These are phyloP conservation scores for Hybos culiciformis DNA, from an alignment of 2,888 invertebrate species.

Conservation along the genomic window DNA sequence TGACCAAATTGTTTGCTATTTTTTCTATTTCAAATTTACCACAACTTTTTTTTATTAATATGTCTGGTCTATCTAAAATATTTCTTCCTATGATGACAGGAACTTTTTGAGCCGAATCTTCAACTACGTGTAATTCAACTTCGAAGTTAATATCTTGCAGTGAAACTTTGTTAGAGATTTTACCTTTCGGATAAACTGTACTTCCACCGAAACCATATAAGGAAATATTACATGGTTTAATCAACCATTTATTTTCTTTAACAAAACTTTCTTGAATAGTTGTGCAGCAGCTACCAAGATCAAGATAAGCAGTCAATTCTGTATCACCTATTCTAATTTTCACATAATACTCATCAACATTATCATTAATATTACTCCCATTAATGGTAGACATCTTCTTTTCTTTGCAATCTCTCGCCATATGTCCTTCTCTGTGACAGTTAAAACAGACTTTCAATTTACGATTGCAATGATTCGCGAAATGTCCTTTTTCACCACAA, in stretches of 20 bases:
- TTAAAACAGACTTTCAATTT: background rate
- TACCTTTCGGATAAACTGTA: background rate
- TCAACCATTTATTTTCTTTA: background rate
- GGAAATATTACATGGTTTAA: background rate
- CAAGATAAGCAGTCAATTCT: background rate
- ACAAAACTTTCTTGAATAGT: background rate
- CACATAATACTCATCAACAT: background rate
- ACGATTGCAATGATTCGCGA: background rate
- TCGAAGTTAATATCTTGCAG: background rate
- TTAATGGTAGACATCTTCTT: no score
- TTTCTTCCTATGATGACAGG: background rate
- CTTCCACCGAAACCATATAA: conserved; percentile 1
- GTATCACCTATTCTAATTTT: background rate
- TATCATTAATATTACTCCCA: no score
- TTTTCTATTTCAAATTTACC: background rate
- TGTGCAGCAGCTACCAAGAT: background rate
- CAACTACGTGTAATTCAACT: background rate
- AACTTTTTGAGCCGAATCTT: background rate
- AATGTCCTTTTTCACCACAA: background rate
- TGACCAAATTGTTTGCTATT: no score
- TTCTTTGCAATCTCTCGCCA: background rate
- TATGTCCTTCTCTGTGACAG: background rate
- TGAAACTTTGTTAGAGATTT: background rate
- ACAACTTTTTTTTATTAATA: background rate
- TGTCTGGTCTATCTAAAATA: background rate